phyloP scores from a whole-genome alignment of 2,797 vertebrate species.

The Manis pentadactyla region DNA sequence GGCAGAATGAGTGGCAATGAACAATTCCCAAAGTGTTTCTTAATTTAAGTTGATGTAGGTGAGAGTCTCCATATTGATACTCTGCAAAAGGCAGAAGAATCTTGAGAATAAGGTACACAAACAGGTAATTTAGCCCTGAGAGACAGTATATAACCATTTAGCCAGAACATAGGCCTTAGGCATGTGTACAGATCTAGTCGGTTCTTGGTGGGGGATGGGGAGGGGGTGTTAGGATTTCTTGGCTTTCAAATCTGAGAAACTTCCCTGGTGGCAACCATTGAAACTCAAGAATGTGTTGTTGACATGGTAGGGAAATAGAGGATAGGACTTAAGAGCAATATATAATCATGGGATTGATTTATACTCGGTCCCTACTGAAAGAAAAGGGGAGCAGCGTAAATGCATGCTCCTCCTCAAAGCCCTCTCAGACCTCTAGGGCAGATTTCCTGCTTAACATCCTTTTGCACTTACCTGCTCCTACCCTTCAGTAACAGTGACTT shows the following conservation, averaged over 20 bases:
- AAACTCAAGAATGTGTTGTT: conserved; percentile 34
- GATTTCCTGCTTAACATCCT: neutral
- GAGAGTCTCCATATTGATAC: neutral
- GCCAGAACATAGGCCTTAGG: neutral
- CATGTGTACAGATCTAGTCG: neutral
- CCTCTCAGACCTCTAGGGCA: neutral
- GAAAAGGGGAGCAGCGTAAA: neutral
- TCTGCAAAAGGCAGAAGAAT: neutral
- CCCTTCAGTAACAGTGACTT: neutral
- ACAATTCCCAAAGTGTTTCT: neutral
- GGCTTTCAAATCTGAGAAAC: conserved; percentile 53
- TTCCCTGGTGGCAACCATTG: conserved; percentile 13
- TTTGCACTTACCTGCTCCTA: neutral
- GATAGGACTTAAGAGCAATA: neutral
- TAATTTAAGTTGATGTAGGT: neutral
- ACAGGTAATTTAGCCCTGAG: neutral
- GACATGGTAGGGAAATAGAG: neutral
- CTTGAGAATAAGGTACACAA: neutral
- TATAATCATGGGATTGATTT: neutral
- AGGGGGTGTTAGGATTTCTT: conserved; percentile 7
- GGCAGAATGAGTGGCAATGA: neutral
- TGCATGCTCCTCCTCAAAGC: neutral
- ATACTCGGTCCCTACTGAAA: neutral
- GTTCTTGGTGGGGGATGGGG: neutral
- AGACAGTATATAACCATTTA: neutral